phyloP scores from a whole-genome alignment of 2,113 vertebrate species.

The Fukomys damarensis region DNA sequence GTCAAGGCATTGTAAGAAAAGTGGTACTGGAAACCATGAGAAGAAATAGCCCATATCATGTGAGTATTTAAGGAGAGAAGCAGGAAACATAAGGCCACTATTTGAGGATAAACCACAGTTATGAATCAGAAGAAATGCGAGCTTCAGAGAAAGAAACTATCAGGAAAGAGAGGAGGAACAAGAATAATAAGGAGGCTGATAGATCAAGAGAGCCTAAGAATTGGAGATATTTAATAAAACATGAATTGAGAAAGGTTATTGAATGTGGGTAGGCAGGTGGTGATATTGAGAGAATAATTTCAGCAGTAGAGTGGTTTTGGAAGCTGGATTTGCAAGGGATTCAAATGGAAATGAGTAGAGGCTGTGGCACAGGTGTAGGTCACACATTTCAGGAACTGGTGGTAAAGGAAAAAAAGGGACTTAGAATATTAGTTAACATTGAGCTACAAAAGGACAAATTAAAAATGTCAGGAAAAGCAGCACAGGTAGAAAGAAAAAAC shows the following conservation, averaged over 20 bases:
- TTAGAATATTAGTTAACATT: not conserved
- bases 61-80: not conserved
- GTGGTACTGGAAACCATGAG: not conserved
- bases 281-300: conserved; percentile 69
- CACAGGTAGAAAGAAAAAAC: not conserved
- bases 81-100: not conserved
- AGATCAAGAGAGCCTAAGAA: conserved; percentile 62
- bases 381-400: not conserved
- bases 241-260: conserved; percentile 65
- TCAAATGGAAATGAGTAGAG: conserved; percentile 50
- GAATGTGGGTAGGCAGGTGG: conserved; percentile 69
- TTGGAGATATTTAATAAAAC: conserved; percentile 64
- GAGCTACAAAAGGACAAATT: not conserved
- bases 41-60: not conserved
- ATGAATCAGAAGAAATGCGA: not conserved
- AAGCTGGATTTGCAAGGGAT: conserved; percentile 55
- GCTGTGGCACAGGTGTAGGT: not conserved
- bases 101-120: not conserved
- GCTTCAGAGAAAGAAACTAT: not conserved
- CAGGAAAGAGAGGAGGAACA: not conserved
- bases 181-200: conserved; percentile 1
- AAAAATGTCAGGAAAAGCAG: conserved; percentile 8
- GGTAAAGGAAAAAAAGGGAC: not conserved
- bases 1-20: not conserved
- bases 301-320: not conserved